phyloP scores from a whole-genome alignment of 2,797 vertebrate genomes.

The Pachyuromys duprasi region DNA sequence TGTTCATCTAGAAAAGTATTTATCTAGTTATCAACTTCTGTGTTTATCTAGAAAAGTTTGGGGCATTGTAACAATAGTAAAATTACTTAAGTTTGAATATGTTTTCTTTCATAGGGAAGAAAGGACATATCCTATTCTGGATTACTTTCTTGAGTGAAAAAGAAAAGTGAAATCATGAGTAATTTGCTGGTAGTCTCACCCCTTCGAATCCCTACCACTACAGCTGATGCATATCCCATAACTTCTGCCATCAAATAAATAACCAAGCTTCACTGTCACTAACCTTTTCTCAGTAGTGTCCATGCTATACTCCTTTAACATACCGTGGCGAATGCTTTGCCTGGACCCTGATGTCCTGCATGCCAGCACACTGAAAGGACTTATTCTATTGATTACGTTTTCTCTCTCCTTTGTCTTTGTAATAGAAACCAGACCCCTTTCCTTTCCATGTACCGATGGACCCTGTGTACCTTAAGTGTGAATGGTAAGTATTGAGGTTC shows the following conservation, averaged over 20 bases:
- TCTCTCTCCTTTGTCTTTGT: not conserved
- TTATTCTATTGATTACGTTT: not conserved
- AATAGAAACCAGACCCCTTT: not conserved
- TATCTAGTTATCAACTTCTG: not conserved
- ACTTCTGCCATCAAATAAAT: not conserved
- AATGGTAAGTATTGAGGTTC: not conserved
- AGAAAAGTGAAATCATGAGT: not conserved
- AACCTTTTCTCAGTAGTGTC: not conserved
- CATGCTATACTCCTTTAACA: not conserved
- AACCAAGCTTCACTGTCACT: fast-evolving
- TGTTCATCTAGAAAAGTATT: not conserved
- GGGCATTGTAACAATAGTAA: not conserved
- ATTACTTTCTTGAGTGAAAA: not conserved
- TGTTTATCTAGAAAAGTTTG: not conserved
- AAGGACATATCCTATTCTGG: not conserved
- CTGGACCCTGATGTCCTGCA: not conserved
- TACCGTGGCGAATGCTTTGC: not conserved
- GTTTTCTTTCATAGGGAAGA: not conserved
- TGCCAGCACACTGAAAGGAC: not conserved
- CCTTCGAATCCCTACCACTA: not conserved
- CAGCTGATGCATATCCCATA: not conserved
- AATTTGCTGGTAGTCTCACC: not conserved
- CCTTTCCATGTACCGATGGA: not conserved
- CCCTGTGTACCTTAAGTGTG: not conserved
- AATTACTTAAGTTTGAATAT: not conserved